phyloP scores from a whole-genome alignment of 1,140 invertebrate species.

The Caerostris darwini region DNA sequence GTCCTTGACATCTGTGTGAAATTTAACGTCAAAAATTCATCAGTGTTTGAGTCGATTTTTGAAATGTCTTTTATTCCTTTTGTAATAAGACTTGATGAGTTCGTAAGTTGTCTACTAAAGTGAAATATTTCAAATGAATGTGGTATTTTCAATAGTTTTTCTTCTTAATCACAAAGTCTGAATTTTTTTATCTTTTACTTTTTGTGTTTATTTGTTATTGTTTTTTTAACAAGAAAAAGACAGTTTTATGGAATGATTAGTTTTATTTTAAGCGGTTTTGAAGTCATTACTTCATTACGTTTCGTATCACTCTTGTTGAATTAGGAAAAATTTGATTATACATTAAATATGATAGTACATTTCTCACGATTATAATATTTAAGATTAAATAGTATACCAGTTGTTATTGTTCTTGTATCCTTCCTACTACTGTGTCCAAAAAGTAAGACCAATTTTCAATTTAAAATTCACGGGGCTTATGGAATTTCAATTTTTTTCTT shows the following conservation, averaged over 20 bases:
- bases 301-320: not conserved
- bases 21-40: no score
- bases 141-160: not conserved
- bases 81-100: slow-evolving; percentile 8
- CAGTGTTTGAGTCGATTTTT: not conserved
- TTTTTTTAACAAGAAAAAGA: not conserved
- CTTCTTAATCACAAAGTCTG: not conserved
- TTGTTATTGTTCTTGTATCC: not conserved
- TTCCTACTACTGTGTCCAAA: not conserved
- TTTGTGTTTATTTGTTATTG: not conserved
- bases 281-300: not conserved
- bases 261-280: not conserved
- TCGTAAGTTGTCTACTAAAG: not conserved
- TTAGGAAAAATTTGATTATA: not conserved
- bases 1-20: no score
- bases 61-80: not conserved
- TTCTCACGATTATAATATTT: no score
- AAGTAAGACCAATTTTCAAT: no score
- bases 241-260: not conserved
- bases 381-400: not conserved
- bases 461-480: no score
- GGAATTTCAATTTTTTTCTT: no score
- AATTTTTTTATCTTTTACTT: not conserved
- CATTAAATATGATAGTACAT: not conserved
- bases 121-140: not conserved